Conservation (phyloP, 2,888 invertebrate species). For the Habrosyne pyritoides region DNA sequence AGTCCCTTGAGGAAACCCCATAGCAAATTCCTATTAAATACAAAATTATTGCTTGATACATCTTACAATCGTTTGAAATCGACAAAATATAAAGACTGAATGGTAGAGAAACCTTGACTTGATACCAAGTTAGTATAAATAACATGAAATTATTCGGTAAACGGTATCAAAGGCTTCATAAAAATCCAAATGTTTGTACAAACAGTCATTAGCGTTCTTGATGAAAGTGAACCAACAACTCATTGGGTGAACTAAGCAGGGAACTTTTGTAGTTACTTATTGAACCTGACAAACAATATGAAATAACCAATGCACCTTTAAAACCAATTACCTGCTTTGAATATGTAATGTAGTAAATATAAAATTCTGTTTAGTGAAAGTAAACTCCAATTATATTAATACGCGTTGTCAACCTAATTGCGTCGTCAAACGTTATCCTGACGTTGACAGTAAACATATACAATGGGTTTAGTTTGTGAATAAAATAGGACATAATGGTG, state of each 20-base stretch:
- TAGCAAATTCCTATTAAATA: not conserved
- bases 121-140: no score
- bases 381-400: not conserved
- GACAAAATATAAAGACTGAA: not conserved
- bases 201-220: not conserved
- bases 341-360: not conserved
- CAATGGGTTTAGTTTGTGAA: not conserved
- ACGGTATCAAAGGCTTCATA: conserved; percentile 2
- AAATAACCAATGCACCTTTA: not conserved
- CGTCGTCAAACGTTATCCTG: not conserved
- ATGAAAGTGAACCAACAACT: not conserved
- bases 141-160: not conserved
- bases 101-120: not conserved
- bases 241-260: not conserved
- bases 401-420: not conserved
- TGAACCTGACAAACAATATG: not conserved
- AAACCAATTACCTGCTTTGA: not conserved
- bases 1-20: not conserved
- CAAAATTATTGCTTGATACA: not conserved
- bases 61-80: not conserved
- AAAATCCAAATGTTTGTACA: not conserved
- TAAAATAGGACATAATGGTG: not conserved
- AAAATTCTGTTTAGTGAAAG: not conserved
- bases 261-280: not conserved
- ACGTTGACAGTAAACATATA: not conserved